Evolutionary conservation across 30 jellyfish, hydroid and myxozoan species (phyloP), one percentile per base, ranked within the genome.

Genomic region (Pseudorhiza aurosa): DNA sequence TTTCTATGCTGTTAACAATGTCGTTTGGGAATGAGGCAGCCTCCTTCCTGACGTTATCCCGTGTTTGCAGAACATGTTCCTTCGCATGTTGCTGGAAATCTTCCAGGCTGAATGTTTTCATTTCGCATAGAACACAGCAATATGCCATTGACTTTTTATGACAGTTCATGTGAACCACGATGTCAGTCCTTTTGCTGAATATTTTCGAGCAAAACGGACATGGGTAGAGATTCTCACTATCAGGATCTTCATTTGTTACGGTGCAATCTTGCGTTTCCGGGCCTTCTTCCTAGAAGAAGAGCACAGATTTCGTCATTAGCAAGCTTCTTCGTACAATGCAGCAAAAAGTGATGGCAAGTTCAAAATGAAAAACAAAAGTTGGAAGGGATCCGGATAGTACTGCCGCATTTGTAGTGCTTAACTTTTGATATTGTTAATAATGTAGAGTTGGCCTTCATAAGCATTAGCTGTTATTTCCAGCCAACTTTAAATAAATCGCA

Each of bases 101-200:
- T 8, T 62, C 75, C 4, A 62, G 31, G 75, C 75, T 32, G n/a
- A 42, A 21, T 37, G 36, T 21, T 15, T 42, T 62, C 49, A 31
- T 35, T 8, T 62, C 75, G 45, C 75, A 62, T 24, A 62, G 26
- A 22, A 32, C 75, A 35, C 75, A 62, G 57, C 75, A 62, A 62
- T 26, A 62, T 32, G 75, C 36, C 57, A 62, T 62, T 24, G 75
- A 53, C 14, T 32, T 28, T 28, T 62, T 17, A 53, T 62, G 75
- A 28, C 24, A 17, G 8, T 42, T 37, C 24, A 62, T 30, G 17
- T 62, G 75, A 14, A 62, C 7, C 15, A 31, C 31, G 51, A 62
- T 42, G 75, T 62, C 75, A 62, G 19, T 42, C 36, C 45, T 62
- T 18, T 62, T 28, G 27, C 75, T 28, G 53, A 62, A 62, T 9